These are phyloP conservation scores for Rhamnusium bicolor DNA, from an alignment of 2,888 invertebrate genomes.

Conservation along the genomic window DNA sequence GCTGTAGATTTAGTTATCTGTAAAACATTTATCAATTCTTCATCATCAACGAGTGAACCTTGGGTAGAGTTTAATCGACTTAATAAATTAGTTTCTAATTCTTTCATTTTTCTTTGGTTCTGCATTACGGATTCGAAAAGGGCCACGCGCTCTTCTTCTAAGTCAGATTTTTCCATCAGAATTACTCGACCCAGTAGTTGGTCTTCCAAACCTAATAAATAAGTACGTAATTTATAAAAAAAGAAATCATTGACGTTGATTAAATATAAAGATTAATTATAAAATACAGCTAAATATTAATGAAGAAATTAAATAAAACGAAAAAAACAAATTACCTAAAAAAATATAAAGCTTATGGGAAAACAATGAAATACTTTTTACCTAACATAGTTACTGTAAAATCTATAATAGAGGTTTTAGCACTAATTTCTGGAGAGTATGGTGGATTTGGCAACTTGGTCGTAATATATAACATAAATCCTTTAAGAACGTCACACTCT, in stretches of 20 bases:
- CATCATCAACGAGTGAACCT: slow-evolving; percentile 96
- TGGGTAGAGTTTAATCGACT: slow-evolving; percentile 93
- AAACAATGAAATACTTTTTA: no score
- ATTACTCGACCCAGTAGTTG: slow-evolving; percentile 95
- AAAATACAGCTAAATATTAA: no score
- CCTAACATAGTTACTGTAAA: slow-evolving; percentile 96
- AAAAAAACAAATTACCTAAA: no score
- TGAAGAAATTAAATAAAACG: no score
- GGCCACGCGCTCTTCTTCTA: slow-evolving; percentile 94
- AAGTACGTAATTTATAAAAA: neutral
- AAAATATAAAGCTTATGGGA: no score
- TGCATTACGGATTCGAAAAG: slow-evolving; percentile 96
- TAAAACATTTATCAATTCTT: slow-evolving; percentile 91
- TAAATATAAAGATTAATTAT: no score
- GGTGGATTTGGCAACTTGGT: slow-evolving; percentile 97
- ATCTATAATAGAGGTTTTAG: slow-evolving; percentile 97
- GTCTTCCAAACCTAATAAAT: slow-evolving; percentile 86
- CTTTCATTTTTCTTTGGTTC: slow-evolving; percentile 96
- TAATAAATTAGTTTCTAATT: slow-evolving; percentile 92
- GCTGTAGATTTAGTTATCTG: slow-evolving; percentile 88
- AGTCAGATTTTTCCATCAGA: slow-evolving; percentile 95
- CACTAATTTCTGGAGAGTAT: slow-evolving; percentile 97
- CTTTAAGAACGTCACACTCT: slow-evolving; percentile 96
- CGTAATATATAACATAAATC: slow-evolving; percentile 95
- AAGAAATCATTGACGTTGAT: no score